Evolutionary conservation across 2,888 invertebrate genomes (phyloP).

Genomic region (Idaea dimidiata): DNA sequence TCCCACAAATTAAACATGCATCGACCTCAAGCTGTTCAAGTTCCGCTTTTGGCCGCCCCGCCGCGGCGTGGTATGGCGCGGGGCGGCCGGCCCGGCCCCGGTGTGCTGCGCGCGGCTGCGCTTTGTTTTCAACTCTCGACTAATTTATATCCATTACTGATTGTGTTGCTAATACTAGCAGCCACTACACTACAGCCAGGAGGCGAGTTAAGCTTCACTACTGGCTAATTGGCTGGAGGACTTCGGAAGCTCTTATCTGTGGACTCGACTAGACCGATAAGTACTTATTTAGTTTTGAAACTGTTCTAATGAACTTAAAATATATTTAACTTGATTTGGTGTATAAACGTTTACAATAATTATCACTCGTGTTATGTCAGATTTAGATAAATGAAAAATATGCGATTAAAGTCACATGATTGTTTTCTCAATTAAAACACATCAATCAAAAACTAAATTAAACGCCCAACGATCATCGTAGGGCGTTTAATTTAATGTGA

Average conservation of each 20-base stretch:
- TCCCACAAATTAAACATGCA: constrained; percentile 40
- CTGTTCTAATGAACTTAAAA: too few species aligned
- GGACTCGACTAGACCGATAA: not conserved
- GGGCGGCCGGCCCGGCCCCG: too few species aligned
- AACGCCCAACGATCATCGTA: too few species aligned
- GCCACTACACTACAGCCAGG: not conserved
- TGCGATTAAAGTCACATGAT: too few species aligned
- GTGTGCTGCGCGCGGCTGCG: constrained; percentile 21
- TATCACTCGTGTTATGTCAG: too few species aligned
- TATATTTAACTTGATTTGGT: too few species aligned
- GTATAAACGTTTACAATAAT: too few species aligned
- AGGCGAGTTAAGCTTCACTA: not conserved
- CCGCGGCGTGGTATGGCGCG: too few species aligned
- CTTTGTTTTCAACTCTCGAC: constrained; percentile 34
- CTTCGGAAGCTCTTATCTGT: not conserved
- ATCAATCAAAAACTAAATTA: too few species aligned
- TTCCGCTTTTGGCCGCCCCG: constrained; percentile 32
- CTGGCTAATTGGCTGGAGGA: not conserved
- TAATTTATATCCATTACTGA: constrained; percentile 43
- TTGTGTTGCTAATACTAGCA: constrained; percentile 22
- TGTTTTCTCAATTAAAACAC: too few species aligned
- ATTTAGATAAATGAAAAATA: too few species aligned
- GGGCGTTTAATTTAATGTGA: too few species aligned
- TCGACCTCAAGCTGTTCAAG: constrained; percentile 32
- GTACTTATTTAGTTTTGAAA: not conserved